Evolutionary conservation across 2,797 vertebrate genomes (phyloP).

Genomic region (Threskiornis aethiopicus): DNA sequence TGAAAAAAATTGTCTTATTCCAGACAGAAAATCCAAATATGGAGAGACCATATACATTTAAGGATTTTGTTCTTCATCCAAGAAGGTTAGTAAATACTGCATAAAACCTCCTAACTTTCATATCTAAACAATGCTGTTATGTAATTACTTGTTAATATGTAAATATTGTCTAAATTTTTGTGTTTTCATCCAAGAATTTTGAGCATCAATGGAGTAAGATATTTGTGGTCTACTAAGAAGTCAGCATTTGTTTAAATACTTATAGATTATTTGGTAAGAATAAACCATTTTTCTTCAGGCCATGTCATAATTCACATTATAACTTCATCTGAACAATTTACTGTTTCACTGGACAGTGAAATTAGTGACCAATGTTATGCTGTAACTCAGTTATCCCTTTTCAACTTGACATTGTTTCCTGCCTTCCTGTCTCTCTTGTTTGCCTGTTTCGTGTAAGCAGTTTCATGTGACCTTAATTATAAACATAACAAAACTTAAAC

Average conservation of each 20-base stretch:
- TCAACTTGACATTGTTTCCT: neutral
- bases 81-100: conserved; percentile 84
- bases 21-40: conserved; percentile 94
- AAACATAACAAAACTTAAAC: neutral
- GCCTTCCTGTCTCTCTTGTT: neutral
- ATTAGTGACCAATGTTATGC: neutral
- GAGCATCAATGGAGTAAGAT: neutral
- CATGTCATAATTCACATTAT: neutral
- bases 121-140: neutral
- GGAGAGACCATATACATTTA: conserved; percentile 96
- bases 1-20: conserved; percentile 69
- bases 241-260: neutral
- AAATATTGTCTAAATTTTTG: neutral
- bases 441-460: neutral
- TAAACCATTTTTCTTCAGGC: neutral
- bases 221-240: neutral
- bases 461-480: neutral
- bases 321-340: neutral
- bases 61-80: conserved; percentile 97
- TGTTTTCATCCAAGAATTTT: neutral
- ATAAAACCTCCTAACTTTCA: neutral
- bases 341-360: neutral
- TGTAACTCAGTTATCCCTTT: neutral
- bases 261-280: neutral
- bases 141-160: neutral